A percentile compares a stretch with the other conserved stretches of the same genome.
Evolutionary conservation across 2,888 invertebrate genomes (phyloP).

Genomic region (Icerya purchasi): DNA sequence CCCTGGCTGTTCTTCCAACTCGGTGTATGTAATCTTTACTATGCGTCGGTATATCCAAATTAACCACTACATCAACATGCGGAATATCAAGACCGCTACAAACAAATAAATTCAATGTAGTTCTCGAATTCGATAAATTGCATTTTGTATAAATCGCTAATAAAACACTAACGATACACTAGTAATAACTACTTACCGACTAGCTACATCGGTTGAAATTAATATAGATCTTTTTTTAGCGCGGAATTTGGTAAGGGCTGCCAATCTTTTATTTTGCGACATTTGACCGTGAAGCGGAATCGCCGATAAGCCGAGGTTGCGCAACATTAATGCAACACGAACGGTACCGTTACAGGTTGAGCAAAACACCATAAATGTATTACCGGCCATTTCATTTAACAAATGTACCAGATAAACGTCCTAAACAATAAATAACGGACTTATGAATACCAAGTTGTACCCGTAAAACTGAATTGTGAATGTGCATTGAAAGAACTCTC

Average conservation of each 20-base stretch:
- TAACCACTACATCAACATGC: constrained; percentile 92
- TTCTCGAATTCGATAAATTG: too few species aligned
- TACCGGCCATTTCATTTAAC: constrained; percentile 82
- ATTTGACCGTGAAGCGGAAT: constrained; percentile 98
- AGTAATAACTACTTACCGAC: constrained; percentile 38
- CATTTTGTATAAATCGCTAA: not conserved
- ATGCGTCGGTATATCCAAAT: constrained; percentile 94
- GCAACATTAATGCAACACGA: constrained; percentile 64
- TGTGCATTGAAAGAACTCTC: too few species aligned
- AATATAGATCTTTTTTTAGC: constrained; percentile 79
- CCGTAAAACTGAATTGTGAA: too few species aligned
- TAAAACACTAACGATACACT: not conserved
- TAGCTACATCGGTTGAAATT: constrained; percentile 96
- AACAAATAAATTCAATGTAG: too few species aligned
- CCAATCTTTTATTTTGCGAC: constrained; percentile 89
- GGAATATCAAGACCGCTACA: constrained; percentile 90
- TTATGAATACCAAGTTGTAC: not conserved
- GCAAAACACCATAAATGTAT: constrained; percentile 93
- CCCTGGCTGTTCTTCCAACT: constrained; percentile 88
- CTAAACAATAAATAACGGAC: constrained; percentile 27
- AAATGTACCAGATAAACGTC: constrained; percentile 91
- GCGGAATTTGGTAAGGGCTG: constrained; percentile 89
- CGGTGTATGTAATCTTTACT: constrained; percentile 98
- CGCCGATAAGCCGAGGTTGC: constrained; percentile 77
- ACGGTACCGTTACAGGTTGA: constrained; percentile 84